A percentile compares a stretch with the other conserved stretches of the same genome.
Conservation (phyloP, 2,797 vertebrate genomes). For the Mormyrus hasselquistii region DNA sequence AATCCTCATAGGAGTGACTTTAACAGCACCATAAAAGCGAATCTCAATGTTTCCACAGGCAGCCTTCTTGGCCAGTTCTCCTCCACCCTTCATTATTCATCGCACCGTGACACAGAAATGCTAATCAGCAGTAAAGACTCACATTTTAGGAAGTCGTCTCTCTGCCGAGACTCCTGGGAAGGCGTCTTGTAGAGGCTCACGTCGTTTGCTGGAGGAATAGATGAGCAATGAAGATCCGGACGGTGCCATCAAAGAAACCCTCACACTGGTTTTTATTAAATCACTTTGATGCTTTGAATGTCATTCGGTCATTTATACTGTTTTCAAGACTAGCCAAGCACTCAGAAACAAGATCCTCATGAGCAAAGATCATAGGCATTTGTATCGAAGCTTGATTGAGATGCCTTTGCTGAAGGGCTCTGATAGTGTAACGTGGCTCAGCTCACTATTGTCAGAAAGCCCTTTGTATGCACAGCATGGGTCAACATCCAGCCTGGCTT, state of each 20-base stretch:
- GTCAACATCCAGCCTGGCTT: slow-evolving; percentile 4
- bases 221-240: not conserved
- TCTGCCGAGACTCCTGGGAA: slow-evolving; percentile 51
- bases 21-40: not conserved
- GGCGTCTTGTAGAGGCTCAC: slow-evolving; percentile 57
- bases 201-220: slow-evolving; percentile 51
- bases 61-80: not conserved
- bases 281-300: not conserved
- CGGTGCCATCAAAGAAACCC: not conserved
- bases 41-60: not conserved
- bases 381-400: not conserved
- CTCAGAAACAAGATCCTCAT: not conserved
- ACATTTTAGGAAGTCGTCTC: slow-evolving; percentile 69
- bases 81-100: not conserved
- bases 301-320: not conserved
- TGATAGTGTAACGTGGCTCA: not conserved
- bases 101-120: slow-evolving; percentile 23
- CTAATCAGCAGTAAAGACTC: slow-evolving; percentile 42
- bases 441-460: not conserved
- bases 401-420: not conserved
- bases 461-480: slow-evolving; percentile 2
- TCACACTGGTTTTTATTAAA: not conserved
- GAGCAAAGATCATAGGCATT: not conserved
- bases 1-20: not conserved
- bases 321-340: not conserved